Evolutionary conservation across 2,113 vertebrate species (phyloP), one percentile per base, ranked within the genome.

Genomic region (Sialia sialis): DNA sequence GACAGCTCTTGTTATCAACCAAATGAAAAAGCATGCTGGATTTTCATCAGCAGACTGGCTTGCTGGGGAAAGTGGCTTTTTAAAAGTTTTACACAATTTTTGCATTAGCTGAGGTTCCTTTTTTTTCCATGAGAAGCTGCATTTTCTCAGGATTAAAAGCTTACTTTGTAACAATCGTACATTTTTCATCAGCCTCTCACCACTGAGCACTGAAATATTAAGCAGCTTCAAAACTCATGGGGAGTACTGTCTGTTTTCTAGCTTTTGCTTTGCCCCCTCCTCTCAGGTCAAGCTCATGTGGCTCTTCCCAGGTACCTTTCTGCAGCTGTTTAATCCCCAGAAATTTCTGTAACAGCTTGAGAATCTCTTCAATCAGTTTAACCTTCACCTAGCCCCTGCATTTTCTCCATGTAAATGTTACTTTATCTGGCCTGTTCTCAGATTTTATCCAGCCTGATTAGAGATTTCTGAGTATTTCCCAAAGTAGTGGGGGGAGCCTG

Each of bases 281-380:
- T 30, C 30, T 58, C 3, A 1, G 32, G 32, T n/a, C 7, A 51
- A 39, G 43, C 25, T 76, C n/a, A 19, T 0, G 0, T 56, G 51
- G 26, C 27, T 59, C 22, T 70, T 79, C 41, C 22, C 74, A 62
- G 30, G 34, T 22, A 17, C 62, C 16, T 81, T 66, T 81, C 46
- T 67, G 56, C 22, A 62, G 34, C 20, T 52, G 16, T 39, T 69
- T 48, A 64, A 64, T 72, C 13, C 27, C n/a, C 54, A 72, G 48
- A 59, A 54, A 82, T 68, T 84, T 54, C 39, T 76, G 16, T 25
- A 67, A 13, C 19, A 27, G 62, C 0, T 7, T 10, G 10, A 55
- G 41, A 59, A 8, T 34, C 48, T 66, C 49, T 39, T 46, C 63
- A 55, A 36, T 60, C 78, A 73, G 23, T 43, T 64, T 56, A 74